phyloP scores from a whole-genome alignment of 2,113 vertebrate genomes.

The Corydoras sp. region DNA sequence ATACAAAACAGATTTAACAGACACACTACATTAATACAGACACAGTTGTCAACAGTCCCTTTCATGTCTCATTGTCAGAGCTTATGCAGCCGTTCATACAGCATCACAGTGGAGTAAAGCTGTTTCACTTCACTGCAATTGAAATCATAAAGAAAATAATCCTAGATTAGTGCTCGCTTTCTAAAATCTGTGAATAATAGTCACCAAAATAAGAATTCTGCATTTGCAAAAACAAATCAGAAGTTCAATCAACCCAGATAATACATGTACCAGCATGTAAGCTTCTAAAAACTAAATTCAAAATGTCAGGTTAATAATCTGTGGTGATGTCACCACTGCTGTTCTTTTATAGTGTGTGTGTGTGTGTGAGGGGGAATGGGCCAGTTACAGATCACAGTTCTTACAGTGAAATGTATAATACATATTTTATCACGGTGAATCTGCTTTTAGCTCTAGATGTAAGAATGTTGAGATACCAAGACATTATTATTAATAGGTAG shows the following conservation, averaged over 20 bases:
- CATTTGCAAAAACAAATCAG: no score
- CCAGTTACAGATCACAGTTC: slow-evolving; percentile 37
- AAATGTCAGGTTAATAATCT: no score
- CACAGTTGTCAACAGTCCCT: neutral
- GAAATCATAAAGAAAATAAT: neutral
- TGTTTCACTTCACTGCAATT: neutral
- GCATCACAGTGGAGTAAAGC: neutral
- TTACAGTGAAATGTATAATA: neutral
- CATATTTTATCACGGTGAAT: slow-evolving; percentile 4
- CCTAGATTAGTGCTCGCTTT: neutral
- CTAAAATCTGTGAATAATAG: neutral
- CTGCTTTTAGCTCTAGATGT: neutral
- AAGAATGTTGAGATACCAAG: slow-evolving; percentile 6
- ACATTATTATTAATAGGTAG: slow-evolving; percentile 4
- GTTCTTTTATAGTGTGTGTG: no score
- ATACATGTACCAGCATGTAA: no score
- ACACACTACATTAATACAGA: neutral
- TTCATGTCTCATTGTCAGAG: neutral
- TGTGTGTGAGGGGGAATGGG: neutral
- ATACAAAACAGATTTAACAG: neutral
- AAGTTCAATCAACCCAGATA: no score
- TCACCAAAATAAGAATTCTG: neutral
- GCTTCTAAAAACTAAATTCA: no score
- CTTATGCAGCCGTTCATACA: neutral
- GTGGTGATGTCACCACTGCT: no score